Base-by-base conservation (phyloP, 2,797 vertebrate species). In the Ctenopoma kingsleyae region DNA sequence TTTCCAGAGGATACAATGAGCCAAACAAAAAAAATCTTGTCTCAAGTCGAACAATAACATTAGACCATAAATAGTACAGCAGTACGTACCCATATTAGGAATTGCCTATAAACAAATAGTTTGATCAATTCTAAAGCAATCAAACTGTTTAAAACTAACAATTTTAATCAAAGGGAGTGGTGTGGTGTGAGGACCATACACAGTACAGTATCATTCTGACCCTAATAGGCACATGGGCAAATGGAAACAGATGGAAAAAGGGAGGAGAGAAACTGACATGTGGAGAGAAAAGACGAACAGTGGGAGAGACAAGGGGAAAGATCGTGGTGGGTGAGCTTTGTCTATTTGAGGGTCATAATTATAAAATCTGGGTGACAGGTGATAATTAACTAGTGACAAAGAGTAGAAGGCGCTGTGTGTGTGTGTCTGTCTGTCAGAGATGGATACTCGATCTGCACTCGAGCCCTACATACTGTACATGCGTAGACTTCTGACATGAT, bases 341-440 rank as follows among this genome's bases (percentile, higher is more conserved):
- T 78, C 63, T 87, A 73, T 77, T 69, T 74, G 67, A 83, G 44
- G 81, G 80, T 76, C 71, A 64, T 90, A 89, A 94, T 94, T 91
- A 93, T 66, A 51, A 75, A 80, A 79, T 93, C 83, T 68, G 58
- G 47, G 25, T 76, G 89, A 90, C 32, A 87, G 80, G 89, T 86
- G 87, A 87, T 92, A 86, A 93, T 94, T 93, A 91, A 80, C 67
- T 51, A 80, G 82, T 91, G 89, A 80, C 13, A 6, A 25, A 53
- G 63, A 67, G 53, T 11, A 27, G 20, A 48, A 44, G 35, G 38
- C 10, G 8, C 13, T 19, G 8, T 41, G 20, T 50, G 27, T 48
- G 43, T 61, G 53, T 51, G 35, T 25, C 4, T 16, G 22, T 17
- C 19, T 3, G 27, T 44, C 23, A 46, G 8, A 19, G n/a, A 43